Evolutionary conservation across 2,113 vertebrate species (phyloP), one percentile per base, ranked within the genome.

Genomic region (Grallaria varia): DNA sequence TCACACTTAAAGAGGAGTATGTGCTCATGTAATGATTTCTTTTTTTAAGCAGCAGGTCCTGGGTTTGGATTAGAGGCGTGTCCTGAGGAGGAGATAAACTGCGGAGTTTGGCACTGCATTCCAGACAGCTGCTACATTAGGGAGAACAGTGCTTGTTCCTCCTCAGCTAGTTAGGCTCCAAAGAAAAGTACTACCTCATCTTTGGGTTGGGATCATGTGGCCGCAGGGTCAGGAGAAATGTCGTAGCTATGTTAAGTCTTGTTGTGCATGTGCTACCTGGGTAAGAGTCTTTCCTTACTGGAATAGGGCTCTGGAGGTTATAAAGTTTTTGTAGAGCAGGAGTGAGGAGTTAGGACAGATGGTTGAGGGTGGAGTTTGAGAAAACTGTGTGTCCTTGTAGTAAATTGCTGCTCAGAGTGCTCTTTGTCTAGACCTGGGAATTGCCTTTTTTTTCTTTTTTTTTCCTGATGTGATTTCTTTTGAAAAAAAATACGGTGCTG

Each of bases 171-270:
- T 81, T 80, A 58, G 42, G 52, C 95, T 96, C 91, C 82, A 92
- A 96, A 97, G 96, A 93, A 89, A 93, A 92, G 90, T 86, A 68
- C 96, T 97, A 96, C 96, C 95, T 97, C 96, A 92, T 92, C 80
- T 84, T 84, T 90, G 76, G 47, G 19, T n/a, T 89, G 86, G 80
- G 80, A 68, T 72, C 49, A 35, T 40, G 47, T 74, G 92, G 68
- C 68, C 0, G 0, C 62, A 35, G 55, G 37, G 71, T 69, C 64
- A 50, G 86, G 50, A 84, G 72, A 55, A 69, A 24, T 49, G 67
- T 62, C 0, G 2, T 44, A 74, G 59, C 42, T 86, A 35, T 49
- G 53, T 67, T 86, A 31, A 50, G 72, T 47, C 86, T 92, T 77
- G 14, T 84, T 95, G 64, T 89, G 47, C 60, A 8, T 66, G 21